Conservation (phyloP, 2,113 vertebrate genomes). For the Triplophysa dalaica region DNA sequence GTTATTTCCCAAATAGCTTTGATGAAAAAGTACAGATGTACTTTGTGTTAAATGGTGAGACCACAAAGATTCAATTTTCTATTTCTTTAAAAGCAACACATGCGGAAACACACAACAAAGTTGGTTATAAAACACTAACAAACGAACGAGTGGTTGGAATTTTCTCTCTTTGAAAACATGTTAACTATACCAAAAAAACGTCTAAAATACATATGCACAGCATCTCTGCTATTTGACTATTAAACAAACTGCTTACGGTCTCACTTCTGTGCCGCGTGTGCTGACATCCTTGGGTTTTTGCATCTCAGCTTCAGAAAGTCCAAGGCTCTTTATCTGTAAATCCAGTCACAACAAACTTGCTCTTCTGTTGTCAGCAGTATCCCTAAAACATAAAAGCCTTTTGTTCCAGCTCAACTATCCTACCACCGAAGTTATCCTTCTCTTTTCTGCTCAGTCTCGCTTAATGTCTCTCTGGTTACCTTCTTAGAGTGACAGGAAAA, state of each 20-base stretch:
- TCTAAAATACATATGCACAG: background rate
- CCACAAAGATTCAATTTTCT: background rate
- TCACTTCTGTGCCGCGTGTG: slow-evolving; percentile 24
- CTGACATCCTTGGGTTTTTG: slow-evolving; percentile 43
- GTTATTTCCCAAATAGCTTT: background rate
- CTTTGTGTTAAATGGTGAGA: background rate
- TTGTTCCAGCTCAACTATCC: background rate
- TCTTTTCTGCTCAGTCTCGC: background rate
- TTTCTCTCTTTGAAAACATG: background rate
- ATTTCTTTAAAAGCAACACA: slow-evolving; percentile 1
- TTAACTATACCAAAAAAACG: background rate
- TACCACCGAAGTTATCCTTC: background rate
- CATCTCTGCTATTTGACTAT: slow-evolving; percentile 13
- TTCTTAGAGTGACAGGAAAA: slow-evolving; percentile 39
- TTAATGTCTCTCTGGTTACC: slow-evolving; percentile 33
- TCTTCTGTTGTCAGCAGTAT: background rate
- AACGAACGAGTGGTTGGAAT: background rate
- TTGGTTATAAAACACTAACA: background rate
- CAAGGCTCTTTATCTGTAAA: slow-evolving; percentile 10
- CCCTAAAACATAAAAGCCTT: slow-evolving; percentile 7
- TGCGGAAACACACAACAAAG: background rate
- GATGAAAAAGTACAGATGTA: background rate
- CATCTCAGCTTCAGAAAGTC: slow-evolving; percentile 43
- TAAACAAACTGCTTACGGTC: slow-evolving; percentile 43
- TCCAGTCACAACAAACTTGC: slow-evolving; percentile 21